phyloP scores from a whole-genome alignment of 2,113 vertebrate genomes.

The Seriola quinqueradiata region DNA sequence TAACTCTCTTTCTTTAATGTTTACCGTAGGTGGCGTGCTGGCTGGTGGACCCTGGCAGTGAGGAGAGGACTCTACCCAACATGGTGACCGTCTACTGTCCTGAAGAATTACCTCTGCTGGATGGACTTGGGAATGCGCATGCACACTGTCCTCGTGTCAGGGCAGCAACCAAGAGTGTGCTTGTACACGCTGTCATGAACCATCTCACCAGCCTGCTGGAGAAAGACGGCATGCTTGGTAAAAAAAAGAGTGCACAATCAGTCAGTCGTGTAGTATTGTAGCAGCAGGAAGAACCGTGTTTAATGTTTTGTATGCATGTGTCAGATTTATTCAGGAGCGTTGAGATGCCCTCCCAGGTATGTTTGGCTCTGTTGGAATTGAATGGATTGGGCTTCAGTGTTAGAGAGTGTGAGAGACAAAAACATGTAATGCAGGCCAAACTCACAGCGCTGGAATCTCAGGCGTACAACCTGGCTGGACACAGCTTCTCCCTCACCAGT shows the following conservation, averaged over 20 bases:
- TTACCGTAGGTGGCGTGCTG: conserved; percentile 91
- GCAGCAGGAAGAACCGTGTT: background rate
- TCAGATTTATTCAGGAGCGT: conserved; percentile 89
- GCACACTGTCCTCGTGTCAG: conserved; percentile 89
- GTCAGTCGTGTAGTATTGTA: background rate
- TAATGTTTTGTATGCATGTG: background rate
- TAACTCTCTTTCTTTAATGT: conserved; percentile 14
- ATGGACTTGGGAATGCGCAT: conserved; percentile 83
- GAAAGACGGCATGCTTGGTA: conserved; percentile 90
- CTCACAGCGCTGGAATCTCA: conserved; percentile 89
- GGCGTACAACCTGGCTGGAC: conserved; percentile 92
- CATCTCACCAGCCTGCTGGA: conserved; percentile 86
- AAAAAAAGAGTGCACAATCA: background rate
- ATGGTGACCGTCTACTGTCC: conserved; percentile 93
- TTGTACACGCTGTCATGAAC: conserved; percentile 87
- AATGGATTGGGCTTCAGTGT: conserved; percentile 97
- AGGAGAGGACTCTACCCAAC: conserved; percentile 92
- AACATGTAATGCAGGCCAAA: conserved; percentile 95
- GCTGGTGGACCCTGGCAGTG: conserved; percentile 91
- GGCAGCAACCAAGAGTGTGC: conserved; percentile 90
- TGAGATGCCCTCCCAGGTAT: conserved; percentile 96
- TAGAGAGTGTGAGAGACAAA: conserved; percentile 91
- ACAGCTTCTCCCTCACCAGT: conserved; percentile 94
- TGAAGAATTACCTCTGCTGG: conserved; percentile 88
- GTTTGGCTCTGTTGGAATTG: conserved; percentile 93